Base-by-base conservation (phyloP, 2,797 vertebrate species). In the Melopsittacus undulatus region DNA sequence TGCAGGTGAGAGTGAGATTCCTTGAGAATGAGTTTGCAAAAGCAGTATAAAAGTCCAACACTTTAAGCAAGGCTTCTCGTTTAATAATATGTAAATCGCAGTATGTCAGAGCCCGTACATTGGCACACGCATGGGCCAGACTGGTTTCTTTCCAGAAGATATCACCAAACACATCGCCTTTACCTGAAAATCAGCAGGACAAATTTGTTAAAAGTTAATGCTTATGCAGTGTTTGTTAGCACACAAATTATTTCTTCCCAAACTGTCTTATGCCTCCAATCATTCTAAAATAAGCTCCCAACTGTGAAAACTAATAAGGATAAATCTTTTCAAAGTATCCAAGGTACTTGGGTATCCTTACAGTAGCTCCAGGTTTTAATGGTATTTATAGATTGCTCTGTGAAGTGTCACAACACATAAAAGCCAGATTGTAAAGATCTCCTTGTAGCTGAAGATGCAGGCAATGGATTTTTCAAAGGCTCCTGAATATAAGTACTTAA, bases 131-230 rank as follows among this genome's bases (percentile, higher is more conserved):
- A 0, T 99, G 99, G 20, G 99, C 99, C 61, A 99, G 97, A 7
- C 98, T 98, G 23, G 98, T 98, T 87, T 99, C 99, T 77, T 99
- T 99, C 99, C 99, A 99, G 96, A 99, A 99, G 91, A 99, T 98
- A 43, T 99, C 99, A 2, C 99, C 99, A 76, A 99, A 99, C 67
- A 99, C 99, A 21, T 99, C 99, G 3, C 99, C 99, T 98, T 99
- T 99, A 94, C 99, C 99, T 99, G 97, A 20, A 97, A 97, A 97
- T 93, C 48, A 97, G 56, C 13, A 73, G 40, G 83, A 94, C 27
- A 76, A 15, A 12, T 5, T 27, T 51, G 51, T 79, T 95, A 52
- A 76, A 82, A 70, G 42, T 62, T 5, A 42, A 43, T 4, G 20
- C 49, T 38, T 40, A 57, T 3, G 26, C 10, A 48, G 22, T 15